Conservation (phyloP, 2,113 vertebrate species). For the Dendropsophus ebraccatus region DNA sequence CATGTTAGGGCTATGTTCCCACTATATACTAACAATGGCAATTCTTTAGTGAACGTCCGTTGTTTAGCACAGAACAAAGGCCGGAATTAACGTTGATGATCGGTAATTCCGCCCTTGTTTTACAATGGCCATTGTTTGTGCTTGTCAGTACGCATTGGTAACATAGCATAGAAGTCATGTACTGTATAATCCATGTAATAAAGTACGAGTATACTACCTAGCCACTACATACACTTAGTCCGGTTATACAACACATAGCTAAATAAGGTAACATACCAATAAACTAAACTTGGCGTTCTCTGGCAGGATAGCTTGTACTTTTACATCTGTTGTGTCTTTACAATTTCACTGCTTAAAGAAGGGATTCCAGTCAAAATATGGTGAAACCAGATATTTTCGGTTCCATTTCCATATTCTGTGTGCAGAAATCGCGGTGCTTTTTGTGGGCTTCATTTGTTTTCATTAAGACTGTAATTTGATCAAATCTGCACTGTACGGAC, state of each 20-base stretch:
- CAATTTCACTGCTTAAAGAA: conserved; percentile 4
- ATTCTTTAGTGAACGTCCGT: too few species aligned
- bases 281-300: background rate
- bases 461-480: conserved; percentile 48
- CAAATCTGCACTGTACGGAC: conserved; percentile 3
- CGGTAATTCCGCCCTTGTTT: too few species aligned
- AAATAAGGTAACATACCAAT: background rate
- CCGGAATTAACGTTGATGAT: too few species aligned
- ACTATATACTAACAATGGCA: too few species aligned
- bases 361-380: conserved; percentile 38
- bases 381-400: conserved; percentile 23
- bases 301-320: background rate
- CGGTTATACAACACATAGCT: background rate
- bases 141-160: too few species aligned
- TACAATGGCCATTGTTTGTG: too few species aligned
- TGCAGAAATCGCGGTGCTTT: background rate
- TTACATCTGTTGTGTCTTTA: conserved; percentile 9
- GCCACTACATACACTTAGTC: background rate
- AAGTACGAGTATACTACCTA: background rate
- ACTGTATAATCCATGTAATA: background rate
- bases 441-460: conserved; percentile 45
- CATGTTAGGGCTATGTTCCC: too few species aligned
- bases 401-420: conserved; percentile 18
- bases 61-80: too few species aligned
- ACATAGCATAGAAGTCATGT: too few species aligned